phyloP scores from a whole-genome alignment of 2,113 vertebrate species.

The Colistium nudipinnis region DNA sequence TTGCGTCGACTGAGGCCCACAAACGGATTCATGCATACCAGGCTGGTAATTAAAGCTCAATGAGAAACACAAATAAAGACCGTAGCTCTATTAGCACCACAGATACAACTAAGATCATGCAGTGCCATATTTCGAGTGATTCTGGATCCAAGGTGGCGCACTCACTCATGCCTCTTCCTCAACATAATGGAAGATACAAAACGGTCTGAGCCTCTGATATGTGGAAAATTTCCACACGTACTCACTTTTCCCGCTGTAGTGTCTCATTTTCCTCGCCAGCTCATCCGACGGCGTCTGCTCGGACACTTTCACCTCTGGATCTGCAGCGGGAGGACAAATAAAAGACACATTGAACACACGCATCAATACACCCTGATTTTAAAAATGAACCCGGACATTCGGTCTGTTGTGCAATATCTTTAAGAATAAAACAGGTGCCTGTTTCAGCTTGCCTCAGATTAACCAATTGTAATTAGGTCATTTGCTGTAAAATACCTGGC shows the following conservation, averaged over 20 bases:
- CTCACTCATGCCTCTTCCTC: no score
- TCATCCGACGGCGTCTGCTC: slow-evolving; percentile 90
- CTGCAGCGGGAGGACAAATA: slow-evolving; percentile 45
- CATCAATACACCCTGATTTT: neutral
- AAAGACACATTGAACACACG: neutral
- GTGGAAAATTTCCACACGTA: slow-evolving; percentile 21
- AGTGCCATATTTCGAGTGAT: neutral
- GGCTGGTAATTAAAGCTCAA: slow-evolving; percentile 47
- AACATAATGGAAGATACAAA: neutral
- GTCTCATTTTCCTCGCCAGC: slow-evolving; percentile 91
- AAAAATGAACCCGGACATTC: slow-evolving; percentile 24
- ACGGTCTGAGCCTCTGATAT: neutral
- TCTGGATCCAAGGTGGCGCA: neutral
- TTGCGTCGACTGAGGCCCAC: slow-evolving; percentile 1
- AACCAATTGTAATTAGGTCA: slow-evolving; percentile 42
- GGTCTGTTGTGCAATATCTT: slow-evolving; percentile 3
- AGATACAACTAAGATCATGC: neutral
- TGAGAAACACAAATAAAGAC: slow-evolving; percentile 5
- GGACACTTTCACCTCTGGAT: slow-evolving; percentile 92
- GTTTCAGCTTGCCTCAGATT: slow-evolving; percentile 48
- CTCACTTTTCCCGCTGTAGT: slow-evolving; percentile 87
- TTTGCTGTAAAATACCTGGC: slow-evolving; percentile 13
- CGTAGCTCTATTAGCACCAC: neutral
- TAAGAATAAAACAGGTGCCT: slow-evolving; percentile 18
- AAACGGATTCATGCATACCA: slow-evolving; percentile 4